Conservation (phyloP, 2,797 vertebrate genomes). For the Poeciliopsis paucimaculata region DNA sequence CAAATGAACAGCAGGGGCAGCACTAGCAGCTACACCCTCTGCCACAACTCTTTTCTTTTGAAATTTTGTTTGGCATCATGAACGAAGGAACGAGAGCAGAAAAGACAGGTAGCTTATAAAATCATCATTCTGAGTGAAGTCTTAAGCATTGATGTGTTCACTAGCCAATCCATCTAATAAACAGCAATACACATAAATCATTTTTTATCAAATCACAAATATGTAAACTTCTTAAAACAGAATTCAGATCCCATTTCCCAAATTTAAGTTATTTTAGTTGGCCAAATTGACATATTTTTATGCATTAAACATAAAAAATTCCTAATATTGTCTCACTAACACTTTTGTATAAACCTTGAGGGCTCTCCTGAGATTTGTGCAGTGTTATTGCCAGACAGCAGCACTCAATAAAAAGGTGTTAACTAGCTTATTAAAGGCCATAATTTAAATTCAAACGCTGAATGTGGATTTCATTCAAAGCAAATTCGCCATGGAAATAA, state of each 20-base stretch:
- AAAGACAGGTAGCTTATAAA: conserved; percentile 36
- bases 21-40: conserved; percentile 37
- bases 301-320: not conserved
- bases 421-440: conserved; percentile 27
- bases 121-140: conserved; percentile 24
- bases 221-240: conserved; percentile 52
- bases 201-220: conserved; percentile 40
- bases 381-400: conserved; percentile 35
- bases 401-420: conserved; percentile 38
- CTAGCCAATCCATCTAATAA: conserved; percentile 48
- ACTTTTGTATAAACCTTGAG: conserved; percentile 35
- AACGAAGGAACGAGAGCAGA: conserved; percentile 40
- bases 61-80: conserved; percentile 29
- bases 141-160: conserved; percentile 34
- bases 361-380: conserved; percentile 69
- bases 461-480: not conserved
- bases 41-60: conserved; percentile 16
- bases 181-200: conserved; percentile 27
- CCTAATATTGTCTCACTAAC: conserved; percentile 19
- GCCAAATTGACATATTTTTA: not conserved
- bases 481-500: conserved; percentile 33
- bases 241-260: conserved; percentile 51
- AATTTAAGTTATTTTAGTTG: not conserved
- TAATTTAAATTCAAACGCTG: not conserved
- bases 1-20: conserved; percentile 57